Evolutionary conservation across 2,888 invertebrate genomes (phyloP).

Genomic region (Anthoptus insignis): DNA sequence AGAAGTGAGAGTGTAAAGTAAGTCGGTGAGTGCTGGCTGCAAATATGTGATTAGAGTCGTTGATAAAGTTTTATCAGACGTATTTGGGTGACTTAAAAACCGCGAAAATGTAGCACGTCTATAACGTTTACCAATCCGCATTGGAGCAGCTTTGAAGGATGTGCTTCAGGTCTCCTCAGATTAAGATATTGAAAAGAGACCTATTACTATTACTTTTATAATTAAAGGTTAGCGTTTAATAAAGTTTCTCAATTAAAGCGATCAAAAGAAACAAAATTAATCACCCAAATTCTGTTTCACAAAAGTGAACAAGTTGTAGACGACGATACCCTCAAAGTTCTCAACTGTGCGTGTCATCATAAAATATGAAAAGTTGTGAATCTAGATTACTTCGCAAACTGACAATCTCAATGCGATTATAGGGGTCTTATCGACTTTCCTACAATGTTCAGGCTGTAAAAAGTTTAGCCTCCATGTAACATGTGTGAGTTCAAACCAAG

Average conservation of each 20-base stretch:
- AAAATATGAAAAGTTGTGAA: constrained; percentile 48
- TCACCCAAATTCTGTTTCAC: background rate
- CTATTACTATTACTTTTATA: too few relatives aligned
- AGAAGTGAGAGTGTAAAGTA: too few relatives aligned
- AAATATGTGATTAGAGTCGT: too few relatives aligned
- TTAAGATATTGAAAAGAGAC: too few relatives aligned
- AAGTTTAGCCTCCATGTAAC: constrained; percentile 74
- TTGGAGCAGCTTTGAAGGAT: too few relatives aligned
- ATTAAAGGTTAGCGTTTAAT: too few relatives aligned
- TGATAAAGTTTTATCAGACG: too few relatives aligned
- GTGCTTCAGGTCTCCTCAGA: too few relatives aligned
- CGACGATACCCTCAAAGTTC: constrained; percentile 32
- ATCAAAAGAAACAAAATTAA: background rate
- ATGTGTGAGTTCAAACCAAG: constrained; percentile 64
- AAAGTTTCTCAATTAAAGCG: background rate
- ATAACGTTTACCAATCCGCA: too few relatives aligned
- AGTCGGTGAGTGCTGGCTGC: too few relatives aligned
- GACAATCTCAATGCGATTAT: constrained; percentile 68
- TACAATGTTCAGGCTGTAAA: constrained; percentile 78
- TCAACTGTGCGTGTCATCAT: constrained; percentile 33
- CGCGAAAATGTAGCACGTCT: too few relatives aligned
- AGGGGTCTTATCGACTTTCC: constrained; percentile 75
- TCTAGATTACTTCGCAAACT: constrained; percentile 61
- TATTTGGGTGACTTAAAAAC: too few relatives aligned
- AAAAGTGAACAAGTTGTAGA: background rate